Conservation (phyloP, 2,888 invertebrate species). For the Ochropleura leucogaster region DNA sequence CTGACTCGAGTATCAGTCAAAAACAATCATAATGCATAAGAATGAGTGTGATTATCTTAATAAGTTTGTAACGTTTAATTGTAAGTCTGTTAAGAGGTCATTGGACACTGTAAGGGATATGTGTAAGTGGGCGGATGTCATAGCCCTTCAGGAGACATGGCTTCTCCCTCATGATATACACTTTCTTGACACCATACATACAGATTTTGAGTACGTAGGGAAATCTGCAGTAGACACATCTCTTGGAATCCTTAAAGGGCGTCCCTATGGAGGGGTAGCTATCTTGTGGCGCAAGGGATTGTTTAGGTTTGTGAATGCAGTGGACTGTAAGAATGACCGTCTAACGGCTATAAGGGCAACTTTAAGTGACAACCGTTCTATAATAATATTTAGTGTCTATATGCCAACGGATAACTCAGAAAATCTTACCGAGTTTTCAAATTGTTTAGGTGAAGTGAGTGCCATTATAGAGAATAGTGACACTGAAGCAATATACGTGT, state of each 20-base stretch:
- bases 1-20: not conserved
- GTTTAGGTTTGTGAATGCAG: not conserved
- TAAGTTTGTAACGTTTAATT: slow-evolving; percentile 4
- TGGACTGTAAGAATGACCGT: not conserved
- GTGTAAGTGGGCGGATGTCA: not conserved
- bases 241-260: not conserved
- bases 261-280: not conserved
- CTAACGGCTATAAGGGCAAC: not conserved
- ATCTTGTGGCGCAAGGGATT: not conserved
- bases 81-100: slow-evolving; percentile 10
- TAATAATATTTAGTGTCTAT: not conserved
- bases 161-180: slow-evolving; percentile 5
- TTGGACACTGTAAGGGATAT: not conserved
- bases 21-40: not conserved
- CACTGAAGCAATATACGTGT: not conserved
- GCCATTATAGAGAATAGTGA: not conserved
- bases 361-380: not conserved
- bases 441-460: not conserved
- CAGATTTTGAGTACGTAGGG: slow-evolving; percentile 10
- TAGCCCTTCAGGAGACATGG: slow-evolving; percentile 5
- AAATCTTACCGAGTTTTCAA: not conserved
- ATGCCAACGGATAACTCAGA: not conserved
- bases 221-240: slow-evolving; percentile 9
- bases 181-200: slow-evolving; percentile 2
- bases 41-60: too few species aligned